Base-by-base conservation (phyloP, 1,140 invertebrate genomes). In the Galendromus occidentalis region DNA sequence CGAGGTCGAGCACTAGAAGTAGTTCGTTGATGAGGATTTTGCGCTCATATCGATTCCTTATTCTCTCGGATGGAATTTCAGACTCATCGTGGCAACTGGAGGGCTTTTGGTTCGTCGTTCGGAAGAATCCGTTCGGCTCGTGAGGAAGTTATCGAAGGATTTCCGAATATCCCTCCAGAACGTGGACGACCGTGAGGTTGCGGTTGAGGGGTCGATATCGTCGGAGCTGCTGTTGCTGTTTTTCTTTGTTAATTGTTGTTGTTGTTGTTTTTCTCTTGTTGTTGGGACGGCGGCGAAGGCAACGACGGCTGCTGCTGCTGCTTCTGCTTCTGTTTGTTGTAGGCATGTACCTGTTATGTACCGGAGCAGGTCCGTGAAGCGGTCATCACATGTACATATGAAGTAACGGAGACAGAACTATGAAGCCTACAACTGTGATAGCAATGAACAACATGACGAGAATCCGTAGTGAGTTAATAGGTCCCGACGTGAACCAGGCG, bases 361-460 rank as follows among this genome's bases (percentile, higher is more conserved):
- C 51, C 51, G 51, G 22, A 59, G 22, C 51, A 59, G 51, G 51
- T 59, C 51, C 51, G 51, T 59, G 51, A 25, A 59, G 51, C 51
- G 51, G 51, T 59, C 51, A 59, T 59, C 51, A 59, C 51, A 59
- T 59, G 51, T 59, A 59, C 51, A 59, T 59, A 59, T 59, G 51
- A 59, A 59, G 51, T 59, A 59, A 59, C 51, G 51, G 51, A 59
- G 51, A 59, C 20, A 59, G 51, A 59, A 59, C 51, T 59, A 59
- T 59, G 22, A 59, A 59, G 51, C 51, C 51, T 29, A 59, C 51
- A 59, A 59, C 51, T 25, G 51, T 59, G 51, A 59, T 59, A 33
- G 22, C 51, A 22, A 59, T 59, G 51, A 59, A 59, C 51, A 59
- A 59, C 51, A 59, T 59, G 51, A 59, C 51, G 22, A 59, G 51